phyloP scores from a whole-genome alignment of 2,113 vertebrate species.

The Sisor rabdophorus region DNA sequence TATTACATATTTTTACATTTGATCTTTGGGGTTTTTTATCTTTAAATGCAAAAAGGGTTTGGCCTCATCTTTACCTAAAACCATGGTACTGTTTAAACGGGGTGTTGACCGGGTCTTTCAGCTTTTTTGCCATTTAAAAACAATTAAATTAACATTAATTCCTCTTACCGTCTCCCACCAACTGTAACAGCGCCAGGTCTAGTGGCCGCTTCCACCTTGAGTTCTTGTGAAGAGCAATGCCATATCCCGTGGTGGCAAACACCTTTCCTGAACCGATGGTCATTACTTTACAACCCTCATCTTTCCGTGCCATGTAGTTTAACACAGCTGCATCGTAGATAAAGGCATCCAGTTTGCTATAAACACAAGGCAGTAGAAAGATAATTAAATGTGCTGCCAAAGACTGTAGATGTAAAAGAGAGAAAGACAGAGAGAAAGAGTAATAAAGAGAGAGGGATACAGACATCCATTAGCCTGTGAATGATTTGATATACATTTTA shows the following conservation, averaged over 20 bases:
- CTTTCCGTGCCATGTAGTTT: slow-evolving; percentile 91
- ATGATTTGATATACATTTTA: not conserved
- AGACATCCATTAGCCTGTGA: slow-evolving; percentile 12
- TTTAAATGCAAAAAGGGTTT: not conserved
- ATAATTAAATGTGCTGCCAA: too few relatives aligned
- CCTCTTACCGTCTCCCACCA: slow-evolving; percentile 82
- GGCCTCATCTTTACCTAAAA: not conserved
- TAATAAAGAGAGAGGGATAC: not conserved
- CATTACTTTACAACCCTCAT: slow-evolving; percentile 90
- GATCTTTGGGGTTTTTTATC: not conserved
- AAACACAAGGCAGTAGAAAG: slow-evolving; percentile 26
- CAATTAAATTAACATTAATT: not conserved
- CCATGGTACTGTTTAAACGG: not conserved
- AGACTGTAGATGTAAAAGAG: too few relatives aligned
- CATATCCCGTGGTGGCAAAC: slow-evolving; percentile 86
- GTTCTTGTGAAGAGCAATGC: slow-evolving; percentile 85
- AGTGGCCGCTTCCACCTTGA: slow-evolving; percentile 86
- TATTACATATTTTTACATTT: not conserved
- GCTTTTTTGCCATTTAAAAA: not conserved
- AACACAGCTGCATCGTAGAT: slow-evolving; percentile 89
- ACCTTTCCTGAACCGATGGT: slow-evolving; percentile 89
- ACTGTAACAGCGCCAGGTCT: slow-evolving; percentile 84
- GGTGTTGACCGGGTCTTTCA: not conserved
- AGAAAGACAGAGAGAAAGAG: not conserved
- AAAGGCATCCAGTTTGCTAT: slow-evolving; percentile 88